Conservation (phyloP, 2,888 invertebrate genomes). For the Stenodera caucasica region DNA sequence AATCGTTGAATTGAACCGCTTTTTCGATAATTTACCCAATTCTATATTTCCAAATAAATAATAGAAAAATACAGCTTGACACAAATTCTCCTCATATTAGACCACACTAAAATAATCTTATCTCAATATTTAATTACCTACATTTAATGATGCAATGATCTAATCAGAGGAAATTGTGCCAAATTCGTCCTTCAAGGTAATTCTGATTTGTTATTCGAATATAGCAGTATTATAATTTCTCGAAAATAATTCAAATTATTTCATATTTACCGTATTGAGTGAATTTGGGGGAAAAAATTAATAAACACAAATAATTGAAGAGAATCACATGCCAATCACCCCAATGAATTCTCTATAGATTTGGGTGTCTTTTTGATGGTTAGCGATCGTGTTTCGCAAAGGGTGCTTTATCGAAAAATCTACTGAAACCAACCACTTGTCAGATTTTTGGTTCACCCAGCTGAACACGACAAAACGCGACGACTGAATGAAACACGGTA, state of each 20-base stretch:
- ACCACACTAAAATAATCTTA: neutral
- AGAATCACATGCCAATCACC: constrained; percentile 4
- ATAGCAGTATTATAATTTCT: neutral
- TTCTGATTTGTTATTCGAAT: neutral
- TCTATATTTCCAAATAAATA: too few relatives aligned
- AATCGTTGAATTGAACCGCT: too few relatives aligned
- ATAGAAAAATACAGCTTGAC: neutral
- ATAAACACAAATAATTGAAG: neutral
- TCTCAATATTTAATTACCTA: neutral
- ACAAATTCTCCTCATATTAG: neutral
- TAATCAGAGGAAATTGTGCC: neutral
- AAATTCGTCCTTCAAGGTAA: neutral
- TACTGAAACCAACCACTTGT: constrained; percentile 28
- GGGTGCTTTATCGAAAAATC: neutral
- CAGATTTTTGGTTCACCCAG: constrained; percentile 14
- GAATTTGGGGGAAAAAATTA: neutral
- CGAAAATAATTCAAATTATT: too few relatives aligned
- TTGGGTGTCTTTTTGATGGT: too few relatives aligned
- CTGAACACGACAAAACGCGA: constrained; percentile 32
- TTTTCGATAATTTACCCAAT: too few relatives aligned
- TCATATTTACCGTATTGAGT: neutral
- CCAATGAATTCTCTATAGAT: neutral
- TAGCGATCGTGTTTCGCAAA: too few relatives aligned
- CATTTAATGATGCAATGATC: constrained; percentile 4
- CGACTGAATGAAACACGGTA: constrained; percentile 32